These are phyloP conservation scores for Sturnira hondurensis DNA, from an alignment of 2,113 vertebrate species.

Conservation along the genomic window DNA sequence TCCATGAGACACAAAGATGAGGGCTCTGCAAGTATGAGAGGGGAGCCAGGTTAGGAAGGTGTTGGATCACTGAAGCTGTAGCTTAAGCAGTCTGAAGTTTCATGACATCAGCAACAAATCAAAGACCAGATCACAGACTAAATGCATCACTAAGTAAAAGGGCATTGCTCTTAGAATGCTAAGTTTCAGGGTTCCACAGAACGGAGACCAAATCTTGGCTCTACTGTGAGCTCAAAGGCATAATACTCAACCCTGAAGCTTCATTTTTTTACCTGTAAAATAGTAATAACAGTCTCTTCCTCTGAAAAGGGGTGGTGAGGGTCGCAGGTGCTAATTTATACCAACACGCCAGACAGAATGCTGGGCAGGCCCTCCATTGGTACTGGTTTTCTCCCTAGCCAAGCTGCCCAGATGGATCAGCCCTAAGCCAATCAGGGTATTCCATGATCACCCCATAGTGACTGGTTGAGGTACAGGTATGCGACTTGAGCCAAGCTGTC, in stretches of 20 bases:
- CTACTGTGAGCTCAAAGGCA: not conserved
- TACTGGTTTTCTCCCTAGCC: not conserved
- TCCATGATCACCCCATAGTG: not conserved
- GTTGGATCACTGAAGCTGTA: accelerated
- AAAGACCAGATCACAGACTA: too few relatives aligned
- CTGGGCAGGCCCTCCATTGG: not conserved
- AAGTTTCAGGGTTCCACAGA: not conserved
- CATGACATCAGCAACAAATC: too few relatives aligned
- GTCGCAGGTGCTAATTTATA: not conserved
- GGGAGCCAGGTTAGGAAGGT: conserved; percentile 19
- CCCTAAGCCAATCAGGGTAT: not conserved
- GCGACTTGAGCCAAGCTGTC: not conserved
- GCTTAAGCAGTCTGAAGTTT: not conserved
- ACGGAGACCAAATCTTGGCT: not conserved
- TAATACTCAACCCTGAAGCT: accelerated
- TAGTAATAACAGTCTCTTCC: not conserved
- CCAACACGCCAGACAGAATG: accelerated
- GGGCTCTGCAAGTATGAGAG: conserved; percentile 83
- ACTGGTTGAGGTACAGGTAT: not conserved
- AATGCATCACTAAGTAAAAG: not conserved
- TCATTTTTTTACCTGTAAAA: not conserved
- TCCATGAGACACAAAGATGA: conserved; percentile 92
- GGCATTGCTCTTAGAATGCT: not conserved
- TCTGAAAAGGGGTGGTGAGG: not conserved
- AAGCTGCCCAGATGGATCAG: not conserved